These are phyloP conservation scores for Hemiscyllium ocellatum DNA, from an alignment of 2,113 vertebrate species.

Conservation along the genomic window DNA sequence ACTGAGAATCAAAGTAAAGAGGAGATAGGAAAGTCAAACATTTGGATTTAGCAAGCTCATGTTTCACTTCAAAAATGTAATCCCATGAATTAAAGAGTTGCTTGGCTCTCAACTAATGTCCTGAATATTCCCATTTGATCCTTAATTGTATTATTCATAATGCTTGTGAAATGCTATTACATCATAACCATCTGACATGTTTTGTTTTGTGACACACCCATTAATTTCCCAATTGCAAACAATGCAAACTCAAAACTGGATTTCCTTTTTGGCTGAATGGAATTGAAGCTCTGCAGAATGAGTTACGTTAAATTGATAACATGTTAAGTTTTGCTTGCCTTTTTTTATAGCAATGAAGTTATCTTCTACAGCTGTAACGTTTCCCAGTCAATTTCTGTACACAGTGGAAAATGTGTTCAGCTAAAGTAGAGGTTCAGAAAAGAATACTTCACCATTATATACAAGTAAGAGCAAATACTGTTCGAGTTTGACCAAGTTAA, in stretches of 20 bases:
- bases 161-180: background rate
- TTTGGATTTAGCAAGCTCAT: background rate
- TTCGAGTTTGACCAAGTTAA: background rate
- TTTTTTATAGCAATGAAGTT: background rate
- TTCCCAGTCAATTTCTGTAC: background rate
- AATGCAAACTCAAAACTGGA: background rate
- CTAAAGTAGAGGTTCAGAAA: background rate
- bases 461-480: background rate
- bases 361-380: background rate
- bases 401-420: background rate
- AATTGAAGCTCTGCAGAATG: background rate
- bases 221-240: background rate
- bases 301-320: background rate
- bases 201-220: constrained; percentile 9
- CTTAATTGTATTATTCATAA: background rate
- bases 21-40: background rate
- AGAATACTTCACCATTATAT: background rate
- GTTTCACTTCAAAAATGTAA: background rate
- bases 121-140: background rate
- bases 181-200: background rate
- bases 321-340: background rate
- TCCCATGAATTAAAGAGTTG: background rate
- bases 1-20: background rate
- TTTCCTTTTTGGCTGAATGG: background rate
- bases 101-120: background rate